phyloP scores from a whole-genome alignment of 2,113 vertebrate genomes.

The Nothoprocta pentlandii region DNA sequence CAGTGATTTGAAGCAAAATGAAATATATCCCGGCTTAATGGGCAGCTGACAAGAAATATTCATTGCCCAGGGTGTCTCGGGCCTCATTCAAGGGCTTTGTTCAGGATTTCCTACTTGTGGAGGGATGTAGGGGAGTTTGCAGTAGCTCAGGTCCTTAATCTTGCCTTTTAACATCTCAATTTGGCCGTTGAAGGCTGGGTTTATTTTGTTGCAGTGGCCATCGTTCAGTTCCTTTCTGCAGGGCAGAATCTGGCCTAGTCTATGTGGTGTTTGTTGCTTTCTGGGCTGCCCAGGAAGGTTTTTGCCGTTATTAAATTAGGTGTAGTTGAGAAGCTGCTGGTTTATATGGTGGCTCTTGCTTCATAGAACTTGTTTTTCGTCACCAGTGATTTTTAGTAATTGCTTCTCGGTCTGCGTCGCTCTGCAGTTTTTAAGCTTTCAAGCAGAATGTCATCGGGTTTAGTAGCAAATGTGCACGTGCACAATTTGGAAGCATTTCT shows the following conservation, averaged over 20 bases:
- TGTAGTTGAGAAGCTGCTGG: neutral
- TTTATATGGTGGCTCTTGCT: neutral
- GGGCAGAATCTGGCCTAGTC: neutral
- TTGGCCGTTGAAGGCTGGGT: neutral
- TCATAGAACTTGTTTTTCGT: neutral
- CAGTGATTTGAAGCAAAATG: neutral
- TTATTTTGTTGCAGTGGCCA: neutral
- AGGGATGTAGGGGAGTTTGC: fast-evolving
- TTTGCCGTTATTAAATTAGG: conserved; percentile 24
- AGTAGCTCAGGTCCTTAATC: neutral
- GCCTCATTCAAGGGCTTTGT: fast-evolving
- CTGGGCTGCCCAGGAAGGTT: neutral
- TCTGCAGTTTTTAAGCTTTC: neutral
- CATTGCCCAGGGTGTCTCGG: no score
- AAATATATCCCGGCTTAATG: neutral
- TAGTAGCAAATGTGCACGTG: fast-evolving
- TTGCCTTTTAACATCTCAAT: fast-evolving
- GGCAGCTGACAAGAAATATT: fast-evolving
- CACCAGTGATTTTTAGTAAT: neutral
- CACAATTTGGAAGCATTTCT: neutral
- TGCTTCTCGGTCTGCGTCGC: neutral
- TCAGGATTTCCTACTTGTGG: neutral
- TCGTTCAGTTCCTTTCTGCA: neutral
- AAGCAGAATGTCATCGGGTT: neutral
- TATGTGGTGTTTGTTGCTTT: neutral